phyloP scores from a whole-genome alignment of 2,113 vertebrate genomes.

The Lates calcarifer region DNA sequence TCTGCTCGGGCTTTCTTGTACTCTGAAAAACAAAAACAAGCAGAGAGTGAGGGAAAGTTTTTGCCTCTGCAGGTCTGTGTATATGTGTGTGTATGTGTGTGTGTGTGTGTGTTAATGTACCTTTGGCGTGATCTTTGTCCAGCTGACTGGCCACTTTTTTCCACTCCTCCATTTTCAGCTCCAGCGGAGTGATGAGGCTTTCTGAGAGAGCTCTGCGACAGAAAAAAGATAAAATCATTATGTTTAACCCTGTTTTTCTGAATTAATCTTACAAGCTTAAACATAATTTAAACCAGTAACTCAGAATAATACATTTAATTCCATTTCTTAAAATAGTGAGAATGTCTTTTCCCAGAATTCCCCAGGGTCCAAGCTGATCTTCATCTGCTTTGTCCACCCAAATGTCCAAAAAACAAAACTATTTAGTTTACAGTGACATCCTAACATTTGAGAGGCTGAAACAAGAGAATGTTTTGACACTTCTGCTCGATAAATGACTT shows the following conservation, averaged over 20 bases:
- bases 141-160: conserved; percentile 87
- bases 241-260: background rate
- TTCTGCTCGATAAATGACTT: too few relatives aligned
- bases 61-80: background rate
- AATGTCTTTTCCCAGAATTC: too few relatives aligned
- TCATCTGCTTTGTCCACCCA: too few relatives aligned
- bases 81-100: background rate
- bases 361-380: too few relatives aligned
- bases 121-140: conserved; percentile 90
- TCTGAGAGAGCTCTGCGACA: conserved; percentile 86
- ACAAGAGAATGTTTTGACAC: too few relatives aligned
- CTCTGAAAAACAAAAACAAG: conserved; percentile 66
- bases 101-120: conserved; percentile 60
- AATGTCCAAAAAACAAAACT: too few relatives aligned
- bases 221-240: background rate
- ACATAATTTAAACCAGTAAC: too few relatives aligned
- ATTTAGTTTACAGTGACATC: too few relatives aligned
- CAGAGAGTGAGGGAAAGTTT: background rate
- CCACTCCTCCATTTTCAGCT: conserved; percentile 89
- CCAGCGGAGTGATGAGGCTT: conserved; percentile 85
- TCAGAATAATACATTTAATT: too few relatives aligned
- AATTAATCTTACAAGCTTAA: background rate
- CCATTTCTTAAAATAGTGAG: too few relatives aligned
- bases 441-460: too few relatives aligned
- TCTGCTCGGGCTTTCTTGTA: conserved; percentile 88